A percentile compares a stretch with the other conserved stretches of the same genome.
Conservation (phyloP, 2,113 vertebrate species). For the Eretmochelys imbricata region DNA sequence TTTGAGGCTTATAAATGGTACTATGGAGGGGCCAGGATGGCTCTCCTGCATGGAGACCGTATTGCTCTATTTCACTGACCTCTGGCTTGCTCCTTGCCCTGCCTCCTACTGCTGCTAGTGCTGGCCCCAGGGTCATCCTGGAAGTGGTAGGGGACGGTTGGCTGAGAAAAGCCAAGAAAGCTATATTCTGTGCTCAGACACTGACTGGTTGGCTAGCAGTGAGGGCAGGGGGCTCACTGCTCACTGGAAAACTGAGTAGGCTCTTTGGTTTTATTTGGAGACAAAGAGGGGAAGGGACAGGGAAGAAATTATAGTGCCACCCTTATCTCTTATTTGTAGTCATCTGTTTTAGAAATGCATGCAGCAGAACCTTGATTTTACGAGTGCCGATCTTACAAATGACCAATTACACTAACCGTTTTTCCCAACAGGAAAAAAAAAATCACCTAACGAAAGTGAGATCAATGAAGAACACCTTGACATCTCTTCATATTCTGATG, state of each 20-base stretch:
- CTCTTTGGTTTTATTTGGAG: neutral
- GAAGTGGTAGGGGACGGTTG: neutral
- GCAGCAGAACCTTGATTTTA: neutral
- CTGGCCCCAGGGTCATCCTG: neutral
- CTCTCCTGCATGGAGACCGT: neutral
- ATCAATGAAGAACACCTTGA: neutral
- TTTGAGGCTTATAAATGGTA: neutral
- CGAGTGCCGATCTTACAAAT: neutral
- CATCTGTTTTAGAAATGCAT: neutral
- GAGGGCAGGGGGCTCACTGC: neutral
- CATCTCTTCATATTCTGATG: neutral
- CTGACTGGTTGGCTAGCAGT: neutral
- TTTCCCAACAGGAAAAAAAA: neutral
- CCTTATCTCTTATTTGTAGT: neutral
- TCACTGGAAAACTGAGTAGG: neutral
- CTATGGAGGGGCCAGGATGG: neutral
- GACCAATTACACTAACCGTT: neutral
- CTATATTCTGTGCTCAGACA: neutral
- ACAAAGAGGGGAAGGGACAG: neutral
- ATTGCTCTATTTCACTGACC: neutral
- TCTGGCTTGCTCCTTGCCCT: neutral
- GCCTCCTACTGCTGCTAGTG: neutral
- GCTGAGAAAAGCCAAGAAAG: neutral
- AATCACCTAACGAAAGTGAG: neutral
- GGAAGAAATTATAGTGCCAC: neutral